phyloP scores from a whole-genome alignment of 2,888 invertebrate genomes.

The Amblyjoppa fuscipennis region DNA sequence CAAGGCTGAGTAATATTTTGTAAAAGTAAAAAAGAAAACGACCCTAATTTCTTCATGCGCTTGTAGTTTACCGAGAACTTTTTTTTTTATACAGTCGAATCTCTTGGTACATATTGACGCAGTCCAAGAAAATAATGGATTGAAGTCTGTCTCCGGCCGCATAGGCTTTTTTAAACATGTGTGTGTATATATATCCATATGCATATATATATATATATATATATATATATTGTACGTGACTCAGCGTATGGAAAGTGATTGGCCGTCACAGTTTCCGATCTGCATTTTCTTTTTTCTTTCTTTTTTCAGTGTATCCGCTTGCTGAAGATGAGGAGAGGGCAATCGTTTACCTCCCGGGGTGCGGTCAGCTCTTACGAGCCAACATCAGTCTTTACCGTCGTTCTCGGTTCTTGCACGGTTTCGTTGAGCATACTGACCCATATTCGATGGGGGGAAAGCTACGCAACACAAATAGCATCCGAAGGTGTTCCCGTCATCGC shows the following conservation, averaged over 20 bases:
- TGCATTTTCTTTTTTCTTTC: background rate
- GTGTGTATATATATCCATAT: too few relatives aligned
- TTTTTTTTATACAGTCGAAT: conserved; percentile 23
- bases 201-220: too few relatives aligned
- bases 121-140: conserved; percentile 36
- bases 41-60: background rate
- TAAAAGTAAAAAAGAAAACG: conserved; percentile 20
- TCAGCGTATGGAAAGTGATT: background rate
- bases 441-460: conserved; percentile 36
- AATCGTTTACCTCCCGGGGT: conserved; percentile 59
- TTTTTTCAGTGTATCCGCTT: conserved; percentile 3
- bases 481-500: conserved; percentile 1
- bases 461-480: conserved; percentile 19
- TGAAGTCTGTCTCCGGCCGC: conserved; percentile 31
- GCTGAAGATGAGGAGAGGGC: conserved; percentile 33
- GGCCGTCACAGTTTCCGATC: conserved; percentile 18
- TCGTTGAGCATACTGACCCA: conserved; percentile 56
- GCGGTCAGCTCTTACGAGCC: conserved; percentile 63
- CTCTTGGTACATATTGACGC: conserved; percentile 58
- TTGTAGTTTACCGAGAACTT: background rate
- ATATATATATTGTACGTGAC: background rate
- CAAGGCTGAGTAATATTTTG: background rate
- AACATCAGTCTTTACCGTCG: conserved; percentile 47
- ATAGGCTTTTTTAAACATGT: conserved; percentile 6
- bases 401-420: conserved; percentile 12